Evolutionary conservation across 2,888 invertebrate species (phyloP).

Genomic region (Melieria omissa): DNA sequence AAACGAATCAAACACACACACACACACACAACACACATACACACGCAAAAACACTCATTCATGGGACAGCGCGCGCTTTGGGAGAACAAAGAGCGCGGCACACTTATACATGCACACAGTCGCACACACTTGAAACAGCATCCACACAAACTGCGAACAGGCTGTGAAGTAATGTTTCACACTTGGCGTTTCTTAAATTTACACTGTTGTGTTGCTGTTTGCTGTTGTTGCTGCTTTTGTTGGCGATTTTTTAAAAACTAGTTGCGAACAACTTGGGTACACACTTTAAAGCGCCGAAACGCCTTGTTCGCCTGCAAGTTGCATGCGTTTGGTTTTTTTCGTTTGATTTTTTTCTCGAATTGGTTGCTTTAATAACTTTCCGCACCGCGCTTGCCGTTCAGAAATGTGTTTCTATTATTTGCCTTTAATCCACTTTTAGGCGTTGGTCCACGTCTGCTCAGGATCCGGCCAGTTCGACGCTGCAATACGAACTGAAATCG

Average conservation of each 20-base stretch:
- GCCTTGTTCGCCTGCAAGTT: too few species aligned
- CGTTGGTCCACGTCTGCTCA: background rate
- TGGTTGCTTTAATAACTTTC: too few species aligned
- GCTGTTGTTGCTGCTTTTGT: background rate
- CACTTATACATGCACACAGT: too few species aligned
- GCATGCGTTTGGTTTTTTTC: too few species aligned
- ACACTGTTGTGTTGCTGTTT: background rate
- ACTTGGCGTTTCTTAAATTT: too few species aligned
- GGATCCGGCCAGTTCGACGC: constrained; percentile 39
- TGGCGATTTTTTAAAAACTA: background rate
- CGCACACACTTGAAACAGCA: too few species aligned
- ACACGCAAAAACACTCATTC: background rate
- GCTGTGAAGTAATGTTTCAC: too few species aligned
- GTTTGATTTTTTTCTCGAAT: too few species aligned
- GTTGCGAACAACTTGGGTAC: too few species aligned
- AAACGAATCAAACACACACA: constrained; percentile 15
- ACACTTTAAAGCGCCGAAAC: too few species aligned
- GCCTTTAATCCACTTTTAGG: constrained; percentile 3
- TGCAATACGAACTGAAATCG: constrained; percentile 44
- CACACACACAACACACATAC: constrained; percentile 6
- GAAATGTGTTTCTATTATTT: background rate
- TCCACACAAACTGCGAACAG: too few species aligned
- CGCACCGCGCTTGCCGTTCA: background rate
- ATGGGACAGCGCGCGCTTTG: background rate
- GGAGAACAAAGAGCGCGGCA: background rate